A percentile compares a stretch with the other conserved stretches of the same genome.
These are phyloP conservation scores for Merops nubicus DNA, from an alignment of 2,113 vertebrate genomes.

Conservation along the genomic window DNA sequence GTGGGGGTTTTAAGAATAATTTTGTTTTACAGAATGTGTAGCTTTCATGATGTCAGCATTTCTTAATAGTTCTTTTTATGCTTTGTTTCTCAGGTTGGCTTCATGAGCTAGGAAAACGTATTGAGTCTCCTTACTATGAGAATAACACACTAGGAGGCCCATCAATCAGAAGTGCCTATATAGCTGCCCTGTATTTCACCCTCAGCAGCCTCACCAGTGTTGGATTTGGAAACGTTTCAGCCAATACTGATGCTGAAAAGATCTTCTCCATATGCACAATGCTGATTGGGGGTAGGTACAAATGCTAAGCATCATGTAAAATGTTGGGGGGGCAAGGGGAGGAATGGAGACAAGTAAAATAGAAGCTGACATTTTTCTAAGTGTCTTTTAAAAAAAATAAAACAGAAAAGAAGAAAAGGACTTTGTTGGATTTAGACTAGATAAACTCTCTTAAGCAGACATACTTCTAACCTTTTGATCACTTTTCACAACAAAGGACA, in stretches of 20 bases:
- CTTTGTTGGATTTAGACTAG: not conserved
- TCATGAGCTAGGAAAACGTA: slow-evolving; percentile 92
- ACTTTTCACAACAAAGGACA: not conserved
- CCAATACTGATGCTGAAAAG: slow-evolving; percentile 95
- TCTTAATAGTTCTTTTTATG: not conserved
- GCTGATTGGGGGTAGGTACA: slow-evolving; percentile 90
- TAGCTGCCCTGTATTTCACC: slow-evolving; percentile 95
- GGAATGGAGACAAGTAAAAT: not conserved
- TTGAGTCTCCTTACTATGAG: slow-evolving; percentile 89
- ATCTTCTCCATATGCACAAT: slow-evolving; percentile 98
- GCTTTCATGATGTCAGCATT: not conserved
- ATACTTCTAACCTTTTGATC: not conserved
- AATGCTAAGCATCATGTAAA: not conserved
- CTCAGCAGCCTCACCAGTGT: slow-evolving; percentile 98
- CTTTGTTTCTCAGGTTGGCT: slow-evolving; percentile 87
- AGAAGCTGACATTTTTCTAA: not conserved
- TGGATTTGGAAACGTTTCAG: slow-evolving; percentile 96
- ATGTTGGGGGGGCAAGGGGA: not conserved
- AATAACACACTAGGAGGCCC: slow-evolving; percentile 86
- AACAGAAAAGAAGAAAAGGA: not conserved
- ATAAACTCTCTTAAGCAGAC: not conserved
- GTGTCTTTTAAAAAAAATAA: not conserved
- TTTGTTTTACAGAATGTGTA: not conserved
- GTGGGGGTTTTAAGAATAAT: not conserved
- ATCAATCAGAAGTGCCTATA: slow-evolving; percentile 91